These are phyloP conservation scores for Gobionotothen gibberifrons DNA, from an alignment of 2,797 vertebrate species.

Conservation along the genomic window DNA sequence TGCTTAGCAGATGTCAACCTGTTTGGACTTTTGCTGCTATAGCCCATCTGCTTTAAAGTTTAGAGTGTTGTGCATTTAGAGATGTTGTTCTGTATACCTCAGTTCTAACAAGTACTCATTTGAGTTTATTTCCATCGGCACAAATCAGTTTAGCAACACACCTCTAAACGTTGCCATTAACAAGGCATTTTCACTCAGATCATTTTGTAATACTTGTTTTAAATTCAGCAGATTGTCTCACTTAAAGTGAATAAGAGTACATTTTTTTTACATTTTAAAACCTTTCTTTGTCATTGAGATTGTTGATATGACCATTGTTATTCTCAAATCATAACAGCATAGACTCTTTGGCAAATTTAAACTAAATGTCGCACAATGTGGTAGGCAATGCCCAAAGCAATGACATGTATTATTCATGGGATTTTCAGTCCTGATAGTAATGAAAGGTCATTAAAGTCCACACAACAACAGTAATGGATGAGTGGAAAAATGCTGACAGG, in stretches of 20 bases:
- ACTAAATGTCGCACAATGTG: not conserved
- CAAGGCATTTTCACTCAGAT: too few relatives aligned
- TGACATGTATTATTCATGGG: conserved; percentile 54
- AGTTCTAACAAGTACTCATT: too few relatives aligned
- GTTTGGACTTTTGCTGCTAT: too few relatives aligned
- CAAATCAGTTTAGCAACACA: too few relatives aligned
- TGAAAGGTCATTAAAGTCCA: conserved; percentile 58
- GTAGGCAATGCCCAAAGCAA: conserved; percentile 7
- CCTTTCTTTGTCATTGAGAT: not conserved
- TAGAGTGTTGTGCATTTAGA: too few relatives aligned
- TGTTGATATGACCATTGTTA: not conserved
- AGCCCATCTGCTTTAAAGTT: too few relatives aligned
- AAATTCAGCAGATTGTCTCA: not conserved
- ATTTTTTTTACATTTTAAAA: too few relatives aligned
- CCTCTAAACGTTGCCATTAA: too few relatives aligned
- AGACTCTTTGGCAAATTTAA: not conserved
- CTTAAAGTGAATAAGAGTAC: not conserved
- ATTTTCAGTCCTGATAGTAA: conserved; percentile 34
- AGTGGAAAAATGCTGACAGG: conserved; percentile 61
- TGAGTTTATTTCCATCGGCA: too few relatives aligned
- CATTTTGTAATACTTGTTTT: too few relatives aligned
- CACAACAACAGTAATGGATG: conserved; percentile 64
- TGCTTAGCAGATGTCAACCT: too few relatives aligned
- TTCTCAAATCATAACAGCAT: not conserved
- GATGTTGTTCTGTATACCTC: too few relatives aligned